Evolutionary conservation across 2,797 vertebrate genomes (phyloP), one percentile per base, ranked within the genome.

Genomic region (Threskiornis aethiopicus): DNA sequence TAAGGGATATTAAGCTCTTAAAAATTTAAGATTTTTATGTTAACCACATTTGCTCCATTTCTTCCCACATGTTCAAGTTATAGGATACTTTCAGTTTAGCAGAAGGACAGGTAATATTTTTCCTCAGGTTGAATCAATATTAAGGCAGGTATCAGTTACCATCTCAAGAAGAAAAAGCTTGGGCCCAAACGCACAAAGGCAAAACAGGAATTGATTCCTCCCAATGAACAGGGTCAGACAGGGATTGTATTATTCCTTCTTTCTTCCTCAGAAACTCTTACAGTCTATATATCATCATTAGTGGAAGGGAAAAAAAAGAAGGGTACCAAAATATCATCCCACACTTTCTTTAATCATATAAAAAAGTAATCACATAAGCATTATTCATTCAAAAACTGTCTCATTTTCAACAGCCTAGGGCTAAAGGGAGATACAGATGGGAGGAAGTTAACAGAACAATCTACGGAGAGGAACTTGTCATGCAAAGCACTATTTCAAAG

Each of bases 371-470:
- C 96, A 88, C 58, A 91, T 86, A 72, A 79, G 91, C 95, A 96
- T 97, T 96, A 95, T 73, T 96, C 94, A 96, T 95, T 95, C 91
- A 93, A 88, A 96, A 93, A 91, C 82, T 86, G 87, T 94, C 93
- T 96, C 89, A 90, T 96, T 96, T 95, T 87, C 79, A 89, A 90
- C 70, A 88, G 94, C 96, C 94, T 79, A 21, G 9, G 89, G 95
- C 94, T 91, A 96, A 88, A 90, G 79, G 42, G 80, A 95, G 77
- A 95, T 82, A 90, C 62, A 91, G 91, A 95, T 82, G 69, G 94
- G 51, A 96, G 84, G 93, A 95, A 96, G 83, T 94, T 95, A 94
- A 69, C 72, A 59, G 93, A 93, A 90, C 87, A 88, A 87, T 93
- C 93, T 95, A 67, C 9, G n/a, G 73, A 96, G 46, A 84, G 76